Evolutionary conservation across 2,113 vertebrate genomes (phyloP), one percentile per base, ranked within the genome.

Genomic region (Antechinus stuartii): DNA sequence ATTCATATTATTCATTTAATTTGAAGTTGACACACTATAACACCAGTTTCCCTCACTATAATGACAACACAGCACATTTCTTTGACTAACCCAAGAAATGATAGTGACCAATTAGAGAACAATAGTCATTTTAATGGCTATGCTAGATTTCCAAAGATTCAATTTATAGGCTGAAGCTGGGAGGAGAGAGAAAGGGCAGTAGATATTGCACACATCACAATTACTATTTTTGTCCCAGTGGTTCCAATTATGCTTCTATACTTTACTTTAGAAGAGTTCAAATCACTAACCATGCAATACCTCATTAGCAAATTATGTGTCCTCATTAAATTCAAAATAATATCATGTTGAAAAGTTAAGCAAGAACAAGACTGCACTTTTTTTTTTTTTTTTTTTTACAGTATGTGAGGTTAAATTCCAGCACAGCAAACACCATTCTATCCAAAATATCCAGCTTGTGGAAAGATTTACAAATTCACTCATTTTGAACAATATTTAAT

Each of bases 351-450:
- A 76, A 76, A 76, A 76, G 68, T 76, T 76, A 76, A 76, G 35
- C 68, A 76, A 76, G 68, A 42, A 76, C 35, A 76, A 76, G 68
- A 76, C 2, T n/a, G 5, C 14, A n/a, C n/a, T 76, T 76, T 76
- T 0, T 22, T 76, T 76, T 42, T 0, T 22, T 76, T 76, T 42
- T 0, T 22, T 0, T 22, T 76, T 76, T 23, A 19, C 22, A 42
- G 5, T 76, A 22, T n/a, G 68, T 76, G 35, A 76, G 68, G 68
- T 76, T 14, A 76, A 42, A 76, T 76, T 76, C 7, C 35, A 42
- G 2, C 6, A 76, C 6, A 76, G 35, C 19, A 76, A 42, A 42
- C 0, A 42, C 1, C 4, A 42, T 76, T 76, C n/a, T 42, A 76
- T 42, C n/a, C 16, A 42, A 76, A 76, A 42, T 7, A 35, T 76